Evolutionary conservation across 1,140 invertebrate species (phyloP), one percentile per base, ranked within the genome.

Genomic region (Polypedilum vanderplanki): DNA sequence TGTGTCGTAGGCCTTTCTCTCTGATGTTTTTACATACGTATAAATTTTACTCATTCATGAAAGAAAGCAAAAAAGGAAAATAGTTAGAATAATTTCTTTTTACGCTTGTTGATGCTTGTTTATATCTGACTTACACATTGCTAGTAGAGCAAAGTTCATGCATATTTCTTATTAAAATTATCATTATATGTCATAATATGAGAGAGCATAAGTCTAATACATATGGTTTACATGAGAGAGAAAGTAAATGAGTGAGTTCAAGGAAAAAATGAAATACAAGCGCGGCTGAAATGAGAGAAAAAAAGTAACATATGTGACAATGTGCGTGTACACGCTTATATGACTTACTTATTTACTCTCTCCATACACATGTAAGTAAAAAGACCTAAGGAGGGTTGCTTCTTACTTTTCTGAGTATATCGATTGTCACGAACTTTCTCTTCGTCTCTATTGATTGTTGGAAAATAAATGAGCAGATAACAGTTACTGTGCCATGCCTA

Each of bases 1-100:
- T 33, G 24, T 70, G 65, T 70, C 65, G 65, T 70, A 70, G 65
- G 65, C 65, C 46, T 57, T 12, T 33, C 24, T 33, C 5, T 33
- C 24, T n/a, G n/a, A n/a, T n/a, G n/a, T n/a, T 33, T 33, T 33
- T 33, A 33, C 24, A 33, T 5, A 33, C 24, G 5, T 33, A 20
- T 22, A 22, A 7, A 70, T 18, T 70, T 70, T 70, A 70, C 18
- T 70, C 65, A 70, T 70, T 70, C 65, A 70, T 70, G 65, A 67
- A 67, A 67, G 9, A 70, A 57, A n/a, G n/a, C n/a, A 57, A 4
- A 57, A 4, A 33, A 33, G 24, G 24, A 33, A 57, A n/a, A 57
- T 57, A 57, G 12, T 70, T 70, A 7, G 17, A 70, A 70, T 18
- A 18, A 70, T 70, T 70, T 22, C 17, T 70, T 70, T 15, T 57